Base-by-base conservation (phyloP, 2,797 vertebrate genomes). In the Myotis findleyi region DNA sequence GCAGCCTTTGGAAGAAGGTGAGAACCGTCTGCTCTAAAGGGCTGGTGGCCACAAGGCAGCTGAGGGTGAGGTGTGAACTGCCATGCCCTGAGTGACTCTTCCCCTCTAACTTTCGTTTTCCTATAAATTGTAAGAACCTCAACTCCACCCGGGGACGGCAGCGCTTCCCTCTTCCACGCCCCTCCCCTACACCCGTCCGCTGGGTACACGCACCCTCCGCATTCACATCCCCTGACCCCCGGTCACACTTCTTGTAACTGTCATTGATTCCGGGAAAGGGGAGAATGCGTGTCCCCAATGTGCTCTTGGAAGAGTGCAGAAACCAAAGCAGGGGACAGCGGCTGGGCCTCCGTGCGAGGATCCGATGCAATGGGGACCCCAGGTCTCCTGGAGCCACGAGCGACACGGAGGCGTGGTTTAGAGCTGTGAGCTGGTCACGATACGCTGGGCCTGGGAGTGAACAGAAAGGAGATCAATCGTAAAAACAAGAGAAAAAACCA, bases 61-160 rank as follows among this genome's bases (percentile, higher is more conserved):
- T 80, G 87, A 84, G 95, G 84, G 92, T 64, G 71, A 94, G 77
- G 94, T 95, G 94, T 95, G 89, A 97, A 95, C 79, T 62, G 77
- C 62, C 82, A 14, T 53, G 75, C n/a, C 80, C 95, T 87, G 47
- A 36, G n/a, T 2, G 41, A 88, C 47, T 62, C 91, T 87, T 92
- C 71, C 20, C 81, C 69, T 87, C 87, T 95, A 72, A 59, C 91
- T 98, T 97, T 97, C 91, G 0, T 95, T 97, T 98, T 97, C 97
- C 95, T 79, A 84, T 91, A 96, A 97, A 97, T 87, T 88, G 18
- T 66, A 83, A 90, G 88, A 90, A 51, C 10, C 36, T 82, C 51
- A 80, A 27, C 51, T 27, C n/a, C 44, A 66, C 55, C 30, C 87
- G 18, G 12, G 4, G 25, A 23, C 41, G n/a, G 38, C 1, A 82